Base-by-base conservation (phyloP, 30 jellyfish, hydroid and myxozoan species). In the Calvadosia cruxmelitensis region DNA sequence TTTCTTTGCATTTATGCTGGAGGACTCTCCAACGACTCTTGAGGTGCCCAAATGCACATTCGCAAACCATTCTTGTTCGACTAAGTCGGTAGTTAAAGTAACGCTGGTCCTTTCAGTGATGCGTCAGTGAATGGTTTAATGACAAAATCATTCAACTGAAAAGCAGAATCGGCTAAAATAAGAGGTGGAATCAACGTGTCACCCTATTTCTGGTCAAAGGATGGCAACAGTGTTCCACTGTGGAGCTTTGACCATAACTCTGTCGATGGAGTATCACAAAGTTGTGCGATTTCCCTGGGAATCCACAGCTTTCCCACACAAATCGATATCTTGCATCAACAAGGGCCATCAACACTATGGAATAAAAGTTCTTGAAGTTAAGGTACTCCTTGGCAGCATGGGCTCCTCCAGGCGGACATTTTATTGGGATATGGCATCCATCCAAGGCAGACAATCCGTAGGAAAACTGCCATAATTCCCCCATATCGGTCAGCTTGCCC, bases 291-390 rank as follows among this genome's bases (percentile, higher is more conserved):
- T 73, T 73, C 23, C 83, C 76, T 1, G 83, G 83, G 49, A n/a
- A 73, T 3, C 83, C 83, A 73, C 83, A 57, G 42, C 83, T 73
- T 73, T 74, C 83, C 83, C 75, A 73, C 68, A 34, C 28, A 34
- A 73, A 73, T n/a, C n/a, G n/a, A n/a, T n/a, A n/a, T n/a, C n/a
- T n/a, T n/a, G n/a, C n/a, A n/a, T n/a, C n/a, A n/a, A 73, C 81
- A 50, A 71, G 52, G 72, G 81, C 81, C 73, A 71, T 53, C 28
- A 71, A 0, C 16, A 71, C 81, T n/a, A 71, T 71, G 12, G 81
- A 71, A 31, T 71, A 71, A 71, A 71, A 71, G 27, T 71, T 71
- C 64, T 73, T 57, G 51, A 73, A 73, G 34, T 53, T 73, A 57
- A 57, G 83, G 28, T 33, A 74, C 68, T 74, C 84, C 68, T 74